Evolutionary conservation across 2,113 vertebrate genomes (phyloP).

Genomic region (Dipodomys stephensi): DNA sequence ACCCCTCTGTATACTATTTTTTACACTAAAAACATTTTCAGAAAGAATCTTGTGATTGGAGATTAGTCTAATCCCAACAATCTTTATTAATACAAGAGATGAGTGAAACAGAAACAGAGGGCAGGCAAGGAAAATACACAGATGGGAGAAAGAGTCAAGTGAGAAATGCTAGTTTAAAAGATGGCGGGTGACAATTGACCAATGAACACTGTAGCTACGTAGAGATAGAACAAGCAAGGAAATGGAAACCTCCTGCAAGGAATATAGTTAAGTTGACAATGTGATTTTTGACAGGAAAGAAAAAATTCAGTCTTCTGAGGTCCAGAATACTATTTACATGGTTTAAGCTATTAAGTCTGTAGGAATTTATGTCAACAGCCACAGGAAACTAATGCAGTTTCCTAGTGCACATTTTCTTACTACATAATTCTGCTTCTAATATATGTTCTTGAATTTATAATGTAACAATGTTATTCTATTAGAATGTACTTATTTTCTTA

Average conservation of each 20-base stretch:
- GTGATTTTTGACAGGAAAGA: background rate
- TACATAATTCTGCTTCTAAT: background rate
- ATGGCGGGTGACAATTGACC: no score
- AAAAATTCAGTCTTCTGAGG: background rate
- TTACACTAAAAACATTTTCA: background rate
- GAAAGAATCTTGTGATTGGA: background rate
- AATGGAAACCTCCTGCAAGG: background rate
- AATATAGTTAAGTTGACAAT: accelerated
- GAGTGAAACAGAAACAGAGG: background rate
- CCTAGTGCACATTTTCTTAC: background rate
- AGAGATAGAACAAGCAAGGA: background rate
- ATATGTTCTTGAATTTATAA: background rate
- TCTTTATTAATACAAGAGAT: background rate
- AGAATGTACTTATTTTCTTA: background rate
- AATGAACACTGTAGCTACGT: background rate
- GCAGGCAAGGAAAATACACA: background rate
- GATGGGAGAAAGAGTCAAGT: background rate
- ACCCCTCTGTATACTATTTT: no score
- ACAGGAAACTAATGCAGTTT: background rate
- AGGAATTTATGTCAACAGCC: background rate
- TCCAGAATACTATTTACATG: background rate
- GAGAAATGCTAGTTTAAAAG: background rate
- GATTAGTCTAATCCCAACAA: background rate
- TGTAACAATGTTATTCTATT: background rate
- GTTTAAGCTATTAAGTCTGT: background rate